These are phyloP conservation scores for Cheilosia soror DNA, from an alignment of 2,888 invertebrate species.

Conservation along the genomic window DNA sequence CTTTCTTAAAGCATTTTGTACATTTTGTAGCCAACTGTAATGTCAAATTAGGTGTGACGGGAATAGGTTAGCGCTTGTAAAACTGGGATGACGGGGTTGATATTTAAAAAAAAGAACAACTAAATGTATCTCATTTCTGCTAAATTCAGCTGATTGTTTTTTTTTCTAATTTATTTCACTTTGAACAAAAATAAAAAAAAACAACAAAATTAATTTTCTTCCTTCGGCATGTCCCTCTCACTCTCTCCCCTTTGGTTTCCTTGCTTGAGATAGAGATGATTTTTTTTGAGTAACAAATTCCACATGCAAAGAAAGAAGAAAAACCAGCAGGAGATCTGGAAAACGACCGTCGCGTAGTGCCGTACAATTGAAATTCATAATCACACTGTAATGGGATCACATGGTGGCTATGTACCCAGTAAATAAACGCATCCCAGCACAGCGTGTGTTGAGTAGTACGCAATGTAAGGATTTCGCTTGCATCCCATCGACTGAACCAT, in stretches of 20 bases:
- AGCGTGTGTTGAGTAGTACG: conserved; percentile 71
- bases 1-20: conserved; percentile 15
- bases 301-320: conserved; percentile 55
- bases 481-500: conserved; percentile 38
- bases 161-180: conserved; percentile 6
- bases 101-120: background rate
- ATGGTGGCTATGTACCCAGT: conserved; percentile 43
- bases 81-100: background rate
- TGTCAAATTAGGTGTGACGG: conserved; percentile 21
- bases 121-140: background rate
- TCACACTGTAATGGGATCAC: conserved; percentile 62
- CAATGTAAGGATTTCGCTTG: conserved; percentile 63
- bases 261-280: conserved; percentile 10
- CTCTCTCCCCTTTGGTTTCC: background rate
- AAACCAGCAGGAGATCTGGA: conserved; percentile 67
- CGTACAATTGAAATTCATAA: conserved; percentile 52
- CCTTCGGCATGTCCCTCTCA: background rate
- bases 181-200: background rate
- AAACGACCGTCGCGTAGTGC: conserved; percentile 47
- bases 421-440: conserved; percentile 41
- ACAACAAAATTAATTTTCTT: background rate
- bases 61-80: conserved; percentile 24
- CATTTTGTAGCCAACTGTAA: conserved; percentile 47
- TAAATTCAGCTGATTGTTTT: background rate
- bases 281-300: conserved; percentile 33